Percentiles rank a stretch among this genome's conserved stretches.
These are phyloP conservation scores for Diphyllodes magnificus DNA, from an alignment of 2,113 vertebrate genomes.

Conservation along the genomic window DNA sequence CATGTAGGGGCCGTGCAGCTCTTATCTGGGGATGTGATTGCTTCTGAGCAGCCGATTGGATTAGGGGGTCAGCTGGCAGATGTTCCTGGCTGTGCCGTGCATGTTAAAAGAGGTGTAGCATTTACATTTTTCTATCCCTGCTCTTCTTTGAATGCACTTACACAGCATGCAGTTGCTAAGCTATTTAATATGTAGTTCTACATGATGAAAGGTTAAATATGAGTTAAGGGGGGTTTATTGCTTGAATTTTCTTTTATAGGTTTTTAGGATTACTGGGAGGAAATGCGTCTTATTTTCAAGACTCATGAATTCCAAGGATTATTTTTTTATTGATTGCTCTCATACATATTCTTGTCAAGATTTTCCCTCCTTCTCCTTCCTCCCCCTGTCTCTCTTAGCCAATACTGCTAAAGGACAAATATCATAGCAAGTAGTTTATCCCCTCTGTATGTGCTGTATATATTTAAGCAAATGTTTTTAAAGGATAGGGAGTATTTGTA, in stretches of 20 bases:
- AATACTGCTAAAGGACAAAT: constrained; percentile 20
- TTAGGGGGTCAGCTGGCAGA: constrained; percentile 58
- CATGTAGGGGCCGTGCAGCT: background rate
- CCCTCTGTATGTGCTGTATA: background rate
- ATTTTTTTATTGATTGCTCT: constrained; percentile 58
- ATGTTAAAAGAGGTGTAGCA: constrained; percentile 48
- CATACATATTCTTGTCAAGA: constrained; percentile 51
- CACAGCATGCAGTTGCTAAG: constrained; percentile 24
- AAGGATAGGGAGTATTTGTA: background rate
- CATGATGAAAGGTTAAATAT: constrained; percentile 65
- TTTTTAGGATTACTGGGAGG: constrained; percentile 48
- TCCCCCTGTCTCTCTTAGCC: background rate
- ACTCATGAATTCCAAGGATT: constrained; percentile 43
- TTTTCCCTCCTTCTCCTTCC: constrained; percentile 3
- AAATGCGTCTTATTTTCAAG: constrained; percentile 58
- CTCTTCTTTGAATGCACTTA: constrained; percentile 35
- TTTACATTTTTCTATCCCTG: constrained; percentile 39
- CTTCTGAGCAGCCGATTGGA: constrained; percentile 29
- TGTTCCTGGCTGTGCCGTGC: constrained; percentile 31
- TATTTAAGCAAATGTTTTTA: constrained; percentile 11
- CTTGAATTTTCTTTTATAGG: constrained; percentile 57
- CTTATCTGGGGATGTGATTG: constrained; percentile 24
- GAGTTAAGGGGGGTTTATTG: constrained; percentile 32
- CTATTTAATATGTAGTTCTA: constrained; percentile 57
- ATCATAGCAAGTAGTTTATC: background rate